Evolutionary conservation across 2,888 invertebrate genomes (phyloP).

Genomic region (Allacma fusca): DNA sequence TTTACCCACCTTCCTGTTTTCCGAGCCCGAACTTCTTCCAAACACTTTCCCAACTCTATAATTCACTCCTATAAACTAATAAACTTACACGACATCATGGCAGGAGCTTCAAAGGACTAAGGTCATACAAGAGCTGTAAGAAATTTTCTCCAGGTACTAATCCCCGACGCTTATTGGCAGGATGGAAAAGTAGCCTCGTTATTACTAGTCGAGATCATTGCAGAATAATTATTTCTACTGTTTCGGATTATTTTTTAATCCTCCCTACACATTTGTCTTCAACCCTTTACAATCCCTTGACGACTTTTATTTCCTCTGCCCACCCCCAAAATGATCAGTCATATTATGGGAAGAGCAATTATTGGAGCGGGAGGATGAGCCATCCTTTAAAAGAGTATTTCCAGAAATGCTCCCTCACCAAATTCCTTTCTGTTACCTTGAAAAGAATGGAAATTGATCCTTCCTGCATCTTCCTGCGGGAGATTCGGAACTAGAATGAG

Average conservation of each 20-base stretch:
- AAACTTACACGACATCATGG: background rate
- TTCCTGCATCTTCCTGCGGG: background rate
- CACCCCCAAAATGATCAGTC: too few species aligned
- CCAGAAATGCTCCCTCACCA: too few species aligned
- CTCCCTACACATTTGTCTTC: background rate
- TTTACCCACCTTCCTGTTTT: conserved; percentile 30
- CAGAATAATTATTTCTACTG: conserved; percentile 6
- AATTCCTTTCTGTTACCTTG: too few species aligned
- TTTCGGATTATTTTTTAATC: conserved; percentile 1
- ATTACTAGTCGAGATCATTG: background rate
- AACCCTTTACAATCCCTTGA: background rate
- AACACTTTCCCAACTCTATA: conserved; percentile 17
- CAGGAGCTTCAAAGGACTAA: background rate
- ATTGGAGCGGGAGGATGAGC: too few species aligned
- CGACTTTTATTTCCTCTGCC: too few species aligned
- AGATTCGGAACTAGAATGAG: background rate
- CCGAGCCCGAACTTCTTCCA: background rate
- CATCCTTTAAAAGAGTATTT: too few species aligned
- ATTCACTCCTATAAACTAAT: conserved; percentile 13
- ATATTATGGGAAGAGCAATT: too few species aligned
- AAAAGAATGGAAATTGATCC: too few species aligned
- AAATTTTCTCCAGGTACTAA: background rate
- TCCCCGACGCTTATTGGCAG: background rate
- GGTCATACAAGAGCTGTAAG: background rate
- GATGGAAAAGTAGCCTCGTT: background rate